phyloP scores from a whole-genome alignment of 2,797 vertebrate species.

The Myotis myotis region DNA sequence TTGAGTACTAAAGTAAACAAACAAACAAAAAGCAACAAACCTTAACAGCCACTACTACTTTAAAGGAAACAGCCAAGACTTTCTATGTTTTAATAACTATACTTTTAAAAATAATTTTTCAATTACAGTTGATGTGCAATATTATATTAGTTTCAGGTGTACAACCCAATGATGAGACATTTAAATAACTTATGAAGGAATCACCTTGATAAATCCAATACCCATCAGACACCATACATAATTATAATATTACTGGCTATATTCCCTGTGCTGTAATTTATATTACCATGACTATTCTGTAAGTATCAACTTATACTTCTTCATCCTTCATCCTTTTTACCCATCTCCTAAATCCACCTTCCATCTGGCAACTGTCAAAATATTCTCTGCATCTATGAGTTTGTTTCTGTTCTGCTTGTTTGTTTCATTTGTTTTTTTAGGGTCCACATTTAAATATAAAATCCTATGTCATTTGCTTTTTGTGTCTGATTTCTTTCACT shows the following conservation, averaged over 20 bases:
- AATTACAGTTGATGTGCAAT: not conserved
- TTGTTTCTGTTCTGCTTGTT: not conserved
- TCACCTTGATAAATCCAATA: not conserved
- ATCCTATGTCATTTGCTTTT: not conserved
- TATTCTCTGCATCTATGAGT: not conserved
- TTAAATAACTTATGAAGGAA: not conserved
- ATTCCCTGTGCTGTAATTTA: not conserved
- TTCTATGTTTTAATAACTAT: not conserved
- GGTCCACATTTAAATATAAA: not conserved
- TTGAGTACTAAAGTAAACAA: not conserved
- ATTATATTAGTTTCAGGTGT: not conserved
- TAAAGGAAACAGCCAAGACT: not conserved
- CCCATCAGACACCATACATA: not conserved
- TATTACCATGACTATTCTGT: not conserved
- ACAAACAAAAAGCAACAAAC: not conserved
- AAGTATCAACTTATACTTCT: not conserved
- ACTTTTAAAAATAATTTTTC: not conserved
- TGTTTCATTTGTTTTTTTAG: not conserved
- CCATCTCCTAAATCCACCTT: not conserved
- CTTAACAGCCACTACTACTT: not conserved
- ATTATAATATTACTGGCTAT: not conserved
- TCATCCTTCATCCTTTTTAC: not conserved
- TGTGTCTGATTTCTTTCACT: not conserved
- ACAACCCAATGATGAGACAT: not conserved
- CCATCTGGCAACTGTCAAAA: not conserved